Conservation (phyloP, 37 sponge, comb jelly and placozoan species). For the Axinella damicornis region DNA sequence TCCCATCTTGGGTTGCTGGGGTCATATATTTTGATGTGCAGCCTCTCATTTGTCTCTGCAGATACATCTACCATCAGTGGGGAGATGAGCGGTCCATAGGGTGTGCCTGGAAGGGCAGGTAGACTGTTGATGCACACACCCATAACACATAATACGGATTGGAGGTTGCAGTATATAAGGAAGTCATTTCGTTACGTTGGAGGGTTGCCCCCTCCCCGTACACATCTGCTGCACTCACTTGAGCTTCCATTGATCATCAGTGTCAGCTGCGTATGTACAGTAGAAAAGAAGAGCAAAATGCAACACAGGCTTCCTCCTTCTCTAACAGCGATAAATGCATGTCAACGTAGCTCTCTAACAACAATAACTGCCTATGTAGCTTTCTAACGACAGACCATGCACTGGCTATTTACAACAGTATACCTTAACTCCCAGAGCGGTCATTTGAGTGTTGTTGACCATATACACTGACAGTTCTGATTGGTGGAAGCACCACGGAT, state of each 20-base stretch:
- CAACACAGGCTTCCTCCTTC: no score
- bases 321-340: no score
- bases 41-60: conserved; percentile 61
- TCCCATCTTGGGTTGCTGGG: conserved; percentile 83
- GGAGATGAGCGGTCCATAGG: conserved; percentile 62
- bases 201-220: no score
- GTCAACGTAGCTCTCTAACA: no score
- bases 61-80: conserved; percentile 62
- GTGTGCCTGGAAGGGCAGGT: conserved; percentile 3
- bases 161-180: not conserved
- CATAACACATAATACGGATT: not conserved
- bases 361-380: no score
- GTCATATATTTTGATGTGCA: conserved; percentile 83
- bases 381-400: not conserved
- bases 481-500: conserved; percentile 58
- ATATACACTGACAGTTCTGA: conserved; percentile 29
- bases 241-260: not conserved
- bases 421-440: conserved; percentile 62
- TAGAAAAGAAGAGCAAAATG: not conserved
- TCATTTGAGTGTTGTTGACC: conserved; percentile 9
- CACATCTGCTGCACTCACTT: conserved; percentile 1
- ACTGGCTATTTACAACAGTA: not conserved
- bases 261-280: conserved; percentile 2
- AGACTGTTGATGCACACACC: not conserved
- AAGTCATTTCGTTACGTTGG: no score